Conservation (phyloP, 2,888 invertebrate species). For the Cosmia pyralina region DNA sequence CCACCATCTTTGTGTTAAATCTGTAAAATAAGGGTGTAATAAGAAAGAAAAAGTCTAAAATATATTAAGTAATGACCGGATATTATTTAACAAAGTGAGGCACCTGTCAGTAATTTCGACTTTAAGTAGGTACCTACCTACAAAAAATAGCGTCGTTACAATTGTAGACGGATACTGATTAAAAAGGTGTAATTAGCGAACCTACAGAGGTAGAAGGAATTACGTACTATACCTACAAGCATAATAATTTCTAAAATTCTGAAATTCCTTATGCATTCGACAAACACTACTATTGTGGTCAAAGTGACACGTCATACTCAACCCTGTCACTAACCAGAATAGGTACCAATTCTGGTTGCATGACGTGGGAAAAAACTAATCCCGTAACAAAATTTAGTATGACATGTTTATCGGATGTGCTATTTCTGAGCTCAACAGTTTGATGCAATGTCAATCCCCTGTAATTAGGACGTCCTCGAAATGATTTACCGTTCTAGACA, state of each 20-base stretch:
- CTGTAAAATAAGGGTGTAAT: background rate
- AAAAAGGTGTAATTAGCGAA: background rate
- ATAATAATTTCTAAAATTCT: background rate
- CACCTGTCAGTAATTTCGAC: background rate
- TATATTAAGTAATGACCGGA: background rate
- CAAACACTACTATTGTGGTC: background rate
- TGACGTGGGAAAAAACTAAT: constrained; percentile 35
- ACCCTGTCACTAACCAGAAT: constrained; percentile 22
- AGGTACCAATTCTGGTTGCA: background rate
- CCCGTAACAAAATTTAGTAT: constrained; percentile 60
- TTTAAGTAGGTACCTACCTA: background rate
- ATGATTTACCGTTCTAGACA: constrained; percentile 74
- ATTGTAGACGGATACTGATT: background rate
- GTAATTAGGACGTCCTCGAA: constrained; percentile 69
- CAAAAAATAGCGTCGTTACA: background rate
- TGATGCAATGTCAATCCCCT: constrained; percentile 78
- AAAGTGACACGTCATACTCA: constrained; percentile 16
- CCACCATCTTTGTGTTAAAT: background rate
- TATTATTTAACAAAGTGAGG: background rate
- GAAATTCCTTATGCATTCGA: background rate
- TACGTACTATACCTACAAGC: no score
- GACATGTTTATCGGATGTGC: constrained; percentile 76
- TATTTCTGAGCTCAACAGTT: constrained; percentile 74
- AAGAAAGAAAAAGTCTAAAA: background rate
- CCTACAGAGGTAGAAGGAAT: background rate